Evolutionary conservation across 2,113 vertebrate genomes (phyloP), one percentile per base, ranked within the genome.

Genomic region (Melospiza georgiana): DNA sequence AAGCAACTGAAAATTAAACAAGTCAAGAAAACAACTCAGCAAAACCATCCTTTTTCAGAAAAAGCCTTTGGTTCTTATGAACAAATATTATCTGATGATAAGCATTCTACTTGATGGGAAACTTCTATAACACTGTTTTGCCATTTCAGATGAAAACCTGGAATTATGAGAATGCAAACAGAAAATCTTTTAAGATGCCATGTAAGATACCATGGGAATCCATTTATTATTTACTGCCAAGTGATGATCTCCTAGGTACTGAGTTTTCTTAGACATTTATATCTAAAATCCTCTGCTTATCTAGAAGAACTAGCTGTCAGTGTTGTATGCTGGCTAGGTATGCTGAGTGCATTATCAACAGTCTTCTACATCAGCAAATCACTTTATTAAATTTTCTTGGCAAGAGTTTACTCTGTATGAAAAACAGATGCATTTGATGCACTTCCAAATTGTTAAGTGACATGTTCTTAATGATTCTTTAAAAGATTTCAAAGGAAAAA

Each of bases 381-480:
- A 76, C 33, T 93, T 87, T 62, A 95, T 93, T 92, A 94, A 83
- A 80, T 94, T 88, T 83, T 85, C 78, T 66, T 82, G 93, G 67
- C 96, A 90, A 92, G 65, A 77, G 30, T 63, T 74, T 57, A 69
- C 27, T 71, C 52, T 44, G 15, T 44, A 88, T 84, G 87, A 94
- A 93, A 88, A 96, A 94, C n/a, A 13, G 43, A 80, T 66, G 59
- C 41, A 83, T 48, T n/a, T 87, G 51, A 87, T 67, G n/a, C 35
- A 63, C 39, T 84, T 92, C 79, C 92, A 92, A 94, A 74, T 22
- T n/a, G 15, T 77, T 88, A 93, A 77, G 27, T 74, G 43, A 63
- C 39, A 77, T 0, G 0, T 74, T 80, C 63, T 77, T 96, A 69
- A 58, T 22, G 31, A 65, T 73, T 69, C 62, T 62, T 41, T 41